These are phyloP conservation scores for Wiebesia pumilae DNA, from an alignment of 1,140 invertebrate genomes.

Conservation along the genomic window DNA sequence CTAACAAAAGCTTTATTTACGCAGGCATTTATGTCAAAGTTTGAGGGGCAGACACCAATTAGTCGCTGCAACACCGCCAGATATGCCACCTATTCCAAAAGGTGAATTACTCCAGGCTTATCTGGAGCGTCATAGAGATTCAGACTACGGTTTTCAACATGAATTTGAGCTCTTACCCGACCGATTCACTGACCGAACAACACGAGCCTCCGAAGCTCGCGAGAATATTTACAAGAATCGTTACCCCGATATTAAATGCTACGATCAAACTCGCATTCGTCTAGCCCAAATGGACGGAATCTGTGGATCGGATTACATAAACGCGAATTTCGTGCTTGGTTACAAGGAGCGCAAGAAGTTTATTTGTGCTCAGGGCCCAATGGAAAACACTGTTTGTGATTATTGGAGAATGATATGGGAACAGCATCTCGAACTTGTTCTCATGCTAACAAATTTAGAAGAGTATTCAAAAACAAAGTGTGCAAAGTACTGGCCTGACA, in stretches of 20 bases:
- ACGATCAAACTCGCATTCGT: conserved; percentile 93
- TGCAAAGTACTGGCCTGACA: conserved; percentile 94
- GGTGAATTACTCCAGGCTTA: conserved; percentile 83
- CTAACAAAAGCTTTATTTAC: conserved; percentile 38
- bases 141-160: conserved; percentile 91
- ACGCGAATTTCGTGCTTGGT: conserved; percentile 93
- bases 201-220: conserved; percentile 88
- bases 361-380: conserved; percentile 94
- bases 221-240: conserved; percentile 92
- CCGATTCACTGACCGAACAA: conserved; percentile 89
- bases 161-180: conserved; percentile 92
- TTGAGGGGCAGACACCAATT: conserved; percentile 81
- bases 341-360: conserved; percentile 96
- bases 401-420: conserved; percentile 99
- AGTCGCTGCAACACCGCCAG: conserved; percentile 82
- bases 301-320: conserved; percentile 91
- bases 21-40: conserved; percentile 78
- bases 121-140: conserved; percentile 87
- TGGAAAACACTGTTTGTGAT: conserved; percentile 93
- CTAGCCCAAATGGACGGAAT: conserved; percentile 84
- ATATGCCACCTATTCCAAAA: conserved; percentile 86
- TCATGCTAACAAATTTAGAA: conserved; percentile 96
- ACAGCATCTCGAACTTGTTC: conserved; percentile 91
- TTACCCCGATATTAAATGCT: conserved; percentile 93
- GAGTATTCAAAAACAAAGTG: conserved; percentile 96